Evolutionary conservation across 2,888 invertebrate genomes (phyloP).

Genomic region (Lepidochrysops patricia): DNA sequence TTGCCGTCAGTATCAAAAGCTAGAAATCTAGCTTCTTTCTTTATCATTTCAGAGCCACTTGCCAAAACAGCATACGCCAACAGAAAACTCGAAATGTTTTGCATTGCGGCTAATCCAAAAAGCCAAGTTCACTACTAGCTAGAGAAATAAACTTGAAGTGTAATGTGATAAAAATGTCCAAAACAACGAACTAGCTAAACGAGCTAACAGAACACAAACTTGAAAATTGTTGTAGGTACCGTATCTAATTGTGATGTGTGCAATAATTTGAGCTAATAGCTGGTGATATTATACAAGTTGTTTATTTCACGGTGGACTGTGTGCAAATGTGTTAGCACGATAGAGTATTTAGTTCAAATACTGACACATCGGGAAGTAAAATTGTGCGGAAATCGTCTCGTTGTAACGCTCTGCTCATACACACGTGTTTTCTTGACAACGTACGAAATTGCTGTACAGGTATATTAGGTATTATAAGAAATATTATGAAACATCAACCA

Average conservation of each 20-base stretch:
- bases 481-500: too few relatives aligned
- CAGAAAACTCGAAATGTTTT: constrained; percentile 17
- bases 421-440: background rate
- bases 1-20: constrained; percentile 72
- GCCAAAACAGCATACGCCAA: constrained; percentile 29
- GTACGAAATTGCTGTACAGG: background rate
- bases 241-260: too few relatives aligned
- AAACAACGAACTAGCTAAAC: too few relatives aligned
- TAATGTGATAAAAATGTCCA: too few relatives aligned
- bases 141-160: too few relatives aligned
- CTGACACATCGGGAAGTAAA: background rate
- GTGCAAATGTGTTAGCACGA: background rate
- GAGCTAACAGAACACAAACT: background rate
- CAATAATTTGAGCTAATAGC: constrained; percentile 6
- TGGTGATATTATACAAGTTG: background rate
- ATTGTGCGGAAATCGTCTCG: background rate
- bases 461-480: too few relatives aligned
- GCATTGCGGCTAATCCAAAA: background rate
- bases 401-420: background rate
- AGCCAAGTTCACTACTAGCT: too few relatives aligned
- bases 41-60: constrained; percentile 29
- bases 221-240: background rate
- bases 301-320: background rate
- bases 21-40: constrained; percentile 57
- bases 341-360: constrained; percentile 2